Conservation (phyloP, 2,797 vertebrate species). For the Octomys mimax region DNA sequence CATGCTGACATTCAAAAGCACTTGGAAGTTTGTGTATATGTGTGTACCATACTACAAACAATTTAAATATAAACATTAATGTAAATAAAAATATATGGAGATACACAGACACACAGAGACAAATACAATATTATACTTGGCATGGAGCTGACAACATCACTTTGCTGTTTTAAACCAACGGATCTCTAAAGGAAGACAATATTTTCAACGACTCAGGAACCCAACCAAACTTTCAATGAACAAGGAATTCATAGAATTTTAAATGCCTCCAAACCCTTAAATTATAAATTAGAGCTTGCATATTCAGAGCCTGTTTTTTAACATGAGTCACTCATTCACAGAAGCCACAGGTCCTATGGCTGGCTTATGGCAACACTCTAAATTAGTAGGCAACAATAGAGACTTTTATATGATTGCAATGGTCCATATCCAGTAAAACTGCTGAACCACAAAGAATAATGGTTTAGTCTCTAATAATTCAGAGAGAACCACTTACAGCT, state of each 20-base stretch:
- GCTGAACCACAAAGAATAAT: slow-evolving; percentile 84
- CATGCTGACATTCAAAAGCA: slow-evolving; percentile 39
- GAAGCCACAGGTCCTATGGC: slow-evolving; percentile 79
- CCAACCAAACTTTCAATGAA: slow-evolving; percentile 55
- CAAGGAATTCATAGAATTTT: slow-evolving; percentile 72
- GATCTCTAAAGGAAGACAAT: slow-evolving; percentile 16
- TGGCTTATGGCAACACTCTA: slow-evolving; percentile 84
- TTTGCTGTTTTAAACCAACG: neutral
- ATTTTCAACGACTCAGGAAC: slow-evolving; percentile 36
- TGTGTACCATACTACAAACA: neutral
- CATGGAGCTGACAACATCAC: neutral
- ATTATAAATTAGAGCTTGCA: slow-evolving; percentile 60
- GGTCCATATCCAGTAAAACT: slow-evolving; percentile 87
- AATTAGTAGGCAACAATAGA: slow-evolving; percentile 87
- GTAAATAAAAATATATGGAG: neutral
- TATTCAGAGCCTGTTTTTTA: slow-evolving; percentile 79
- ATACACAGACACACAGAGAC: neutral
- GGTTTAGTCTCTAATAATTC: slow-evolving; percentile 86
- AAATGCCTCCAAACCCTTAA: slow-evolving; percentile 75
- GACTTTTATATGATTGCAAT: slow-evolving; percentile 86
- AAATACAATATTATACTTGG: too few species aligned
- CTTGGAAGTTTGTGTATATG: neutral
- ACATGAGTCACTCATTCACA: slow-evolving; percentile 84
- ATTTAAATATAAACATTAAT: neutral
- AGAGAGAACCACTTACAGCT: slow-evolving; percentile 87